Evolutionary conservation across 2,888 invertebrate species (phyloP).

Genomic region (Synergus laeviventris): DNA sequence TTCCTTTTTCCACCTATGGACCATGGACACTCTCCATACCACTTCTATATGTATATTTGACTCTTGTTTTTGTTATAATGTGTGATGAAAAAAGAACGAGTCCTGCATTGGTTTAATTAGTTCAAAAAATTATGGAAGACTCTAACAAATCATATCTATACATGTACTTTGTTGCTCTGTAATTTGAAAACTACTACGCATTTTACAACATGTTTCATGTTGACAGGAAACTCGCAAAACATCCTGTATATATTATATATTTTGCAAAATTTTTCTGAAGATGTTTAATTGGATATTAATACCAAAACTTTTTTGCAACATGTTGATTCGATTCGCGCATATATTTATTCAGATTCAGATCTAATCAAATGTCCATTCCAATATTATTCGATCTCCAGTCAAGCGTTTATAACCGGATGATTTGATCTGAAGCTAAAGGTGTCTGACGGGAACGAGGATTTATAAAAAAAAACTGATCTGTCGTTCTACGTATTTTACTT

Average conservation of each 20-base stretch:
- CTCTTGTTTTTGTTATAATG: neutral
- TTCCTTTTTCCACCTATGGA: slow-evolving; percentile 39
- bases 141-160: too few relatives aligned
- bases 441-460: neutral
- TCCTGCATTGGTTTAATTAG: too few relatives aligned
- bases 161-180: too few relatives aligned
- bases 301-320: neutral
- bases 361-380: neutral
- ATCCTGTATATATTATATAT: too few relatives aligned
- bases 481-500: neutral
- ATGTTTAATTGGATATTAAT: neutral
- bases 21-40: neutral
- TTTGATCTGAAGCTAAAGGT: neutral
- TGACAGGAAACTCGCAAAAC: too few relatives aligned
- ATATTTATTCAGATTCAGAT: neutral
- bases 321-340: neutral
- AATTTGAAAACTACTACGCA: too few relatives aligned
- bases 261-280: neutral
- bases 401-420: neutral
- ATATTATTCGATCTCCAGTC: neutral
- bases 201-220: too few relatives aligned
- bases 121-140: too few relatives aligned
- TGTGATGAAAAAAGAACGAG: neutral
- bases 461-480: neutral
- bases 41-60: neutral